Base-by-base conservation (phyloP, 2,113 vertebrate species). In the human (Homo sapiens) region DNA sequence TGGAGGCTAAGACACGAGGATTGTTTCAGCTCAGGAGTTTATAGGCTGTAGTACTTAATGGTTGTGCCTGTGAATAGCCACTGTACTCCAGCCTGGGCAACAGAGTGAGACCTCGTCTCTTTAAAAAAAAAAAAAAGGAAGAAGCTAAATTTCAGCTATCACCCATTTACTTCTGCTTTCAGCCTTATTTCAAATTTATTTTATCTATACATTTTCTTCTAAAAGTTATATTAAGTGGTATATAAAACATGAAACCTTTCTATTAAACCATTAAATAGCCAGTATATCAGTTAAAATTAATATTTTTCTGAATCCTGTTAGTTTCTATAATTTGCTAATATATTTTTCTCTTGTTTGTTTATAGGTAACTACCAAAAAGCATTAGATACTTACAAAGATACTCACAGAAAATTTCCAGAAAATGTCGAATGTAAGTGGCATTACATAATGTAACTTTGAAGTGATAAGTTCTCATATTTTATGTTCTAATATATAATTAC, bases 311-410 rank as follows among this genome's bases (percentile, higher is more conserved):
- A 96, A 78, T 88, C 50, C 45, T 90, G 5, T 40, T 92, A 64
- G 55, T 94, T 87, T 93, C n/a, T 92, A 48, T 87, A 94, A 80
- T 70, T 55, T 92, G 7, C 43, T 93, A 85, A 1, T 95, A 88
- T 88, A 43, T 89, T 96, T 84, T 43, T 87, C 5, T 96, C 61
- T 55, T 95, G 17, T 98, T 98, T 97, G 9, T 96, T 98, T 94
- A 72, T 97, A 99, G 99, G 99, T 98, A 99, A 99, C 98, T 99
- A 99, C 98, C 99, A 99, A 96, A 99, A 99, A 98, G 99, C 99
- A 80, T 98, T 99, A 96, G 99, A 99, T 97, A 99, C 99, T 6
- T 99, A 99, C 76, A 99, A 99, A 98, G 99, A 99, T 35, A 99
- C 99, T 98, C 99, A 99, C 96, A 98, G 98, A 98, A 99, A 99